phyloP scores from a whole-genome alignment of 2,888 invertebrate genomes.

The Drosophila anomelani region DNA sequence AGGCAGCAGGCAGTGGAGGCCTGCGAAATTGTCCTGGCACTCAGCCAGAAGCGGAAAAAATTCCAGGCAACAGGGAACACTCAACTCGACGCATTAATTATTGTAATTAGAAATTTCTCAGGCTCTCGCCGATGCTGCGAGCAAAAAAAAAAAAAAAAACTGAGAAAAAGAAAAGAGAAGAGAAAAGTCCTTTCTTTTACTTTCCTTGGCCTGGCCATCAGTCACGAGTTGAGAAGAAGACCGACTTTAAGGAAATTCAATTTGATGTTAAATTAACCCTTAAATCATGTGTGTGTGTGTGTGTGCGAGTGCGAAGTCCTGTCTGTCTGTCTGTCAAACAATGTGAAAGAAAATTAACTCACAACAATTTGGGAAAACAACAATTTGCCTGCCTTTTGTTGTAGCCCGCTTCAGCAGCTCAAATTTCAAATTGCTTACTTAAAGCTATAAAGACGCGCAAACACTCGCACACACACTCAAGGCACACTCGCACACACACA shows the following conservation, averaged over 20 bases:
- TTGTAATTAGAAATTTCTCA: conserved; percentile 70
- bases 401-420: conserved; percentile 57
- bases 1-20: conserved; percentile 25
- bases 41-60: conserved; percentile 28
- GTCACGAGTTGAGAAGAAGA: conserved; percentile 10
- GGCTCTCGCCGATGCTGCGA: conserved; percentile 7
- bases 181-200: conserved; percentile 7
- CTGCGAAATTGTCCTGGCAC: conserved; percentile 45
- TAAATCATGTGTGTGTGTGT: conserved; percentile 49
- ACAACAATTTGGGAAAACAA: conserved; percentile 49
- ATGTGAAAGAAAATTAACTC: conserved; percentile 67
- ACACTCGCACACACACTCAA: conserved; percentile 46
- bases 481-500: conserved; percentile 45
- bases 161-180: not conserved
- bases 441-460: conserved; percentile 70
- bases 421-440: conserved; percentile 80
- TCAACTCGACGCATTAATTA: conserved; percentile 68
- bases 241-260: conserved; percentile 47
- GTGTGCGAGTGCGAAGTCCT: conserved; percentile 2
- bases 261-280: conserved; percentile 69
- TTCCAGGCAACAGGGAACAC: conserved; percentile 30
- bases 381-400: conserved; percentile 36
- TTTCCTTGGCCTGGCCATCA: conserved; percentile 43
- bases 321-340: conserved; percentile 39
- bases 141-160: not conserved